Conservation (phyloP, 2,888 invertebrate species). For the Helobdella robusta region DNA sequence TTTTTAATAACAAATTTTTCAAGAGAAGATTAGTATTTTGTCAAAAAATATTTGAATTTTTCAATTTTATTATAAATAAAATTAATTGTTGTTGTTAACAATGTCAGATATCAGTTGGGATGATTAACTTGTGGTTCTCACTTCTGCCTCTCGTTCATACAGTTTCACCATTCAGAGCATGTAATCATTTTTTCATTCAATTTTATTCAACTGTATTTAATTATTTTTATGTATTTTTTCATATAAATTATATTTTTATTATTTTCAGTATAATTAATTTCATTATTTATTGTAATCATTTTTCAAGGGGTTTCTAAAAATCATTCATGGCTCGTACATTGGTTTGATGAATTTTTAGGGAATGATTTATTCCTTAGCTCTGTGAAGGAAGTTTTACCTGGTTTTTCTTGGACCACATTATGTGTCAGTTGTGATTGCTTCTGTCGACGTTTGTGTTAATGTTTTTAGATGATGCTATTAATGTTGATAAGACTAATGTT, state of each 20-base stretch:
- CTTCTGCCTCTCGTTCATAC: conserved; percentile 17
- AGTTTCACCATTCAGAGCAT: conserved; percentile 5
- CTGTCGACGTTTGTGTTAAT: background rate
- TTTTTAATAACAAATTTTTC: too few relatives aligned
- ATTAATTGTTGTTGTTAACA: background rate
- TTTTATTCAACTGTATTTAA: background rate
- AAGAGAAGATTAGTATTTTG: too few relatives aligned
- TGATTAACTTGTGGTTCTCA: conserved; percentile 10
- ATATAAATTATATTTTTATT: background rate
- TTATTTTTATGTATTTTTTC: background rate
- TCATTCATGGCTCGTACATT: background rate
- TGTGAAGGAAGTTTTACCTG: background rate
- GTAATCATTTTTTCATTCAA: too few relatives aligned
- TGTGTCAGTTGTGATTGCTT: conserved; percentile 12
- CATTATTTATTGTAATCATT: background rate
- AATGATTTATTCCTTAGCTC: background rate
- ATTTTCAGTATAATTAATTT: background rate
- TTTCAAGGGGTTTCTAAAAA: conserved; percentile 6
- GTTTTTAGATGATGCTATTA: too few relatives aligned
- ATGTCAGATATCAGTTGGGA: conserved; percentile 1
- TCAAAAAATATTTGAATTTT: too few relatives aligned
- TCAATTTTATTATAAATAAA: background rate
- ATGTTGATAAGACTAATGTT: too few relatives aligned
- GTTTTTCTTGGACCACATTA: background rate
- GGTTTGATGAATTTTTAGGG: conserved; percentile 9